Evolutionary conservation across 2,113 vertebrate species (phyloP), one percentile per base, ranked within the genome.

Genomic region (Cyphomyrus plagiostoma): DNA sequence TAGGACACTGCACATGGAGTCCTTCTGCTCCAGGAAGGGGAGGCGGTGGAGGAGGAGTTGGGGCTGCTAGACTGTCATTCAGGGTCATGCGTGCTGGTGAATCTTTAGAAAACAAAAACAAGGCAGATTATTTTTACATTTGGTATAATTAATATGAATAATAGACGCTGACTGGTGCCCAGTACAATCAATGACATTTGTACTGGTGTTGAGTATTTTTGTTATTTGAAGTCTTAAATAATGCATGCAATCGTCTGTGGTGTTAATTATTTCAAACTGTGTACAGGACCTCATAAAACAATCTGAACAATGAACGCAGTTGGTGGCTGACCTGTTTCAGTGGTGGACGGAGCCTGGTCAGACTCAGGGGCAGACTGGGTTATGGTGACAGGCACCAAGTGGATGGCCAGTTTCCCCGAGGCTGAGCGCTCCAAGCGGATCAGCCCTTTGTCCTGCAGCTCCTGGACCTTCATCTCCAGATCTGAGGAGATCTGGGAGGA

Each of bases 371-470:
- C 23, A 1, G 93, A 93, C 86, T 96, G 94, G 0, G 94, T 92
- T 80, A 95, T 92, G 3, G 95, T 94, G 11, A 97, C 94, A 0
- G 97, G 97, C 84, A 98, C 90, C 23, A 99, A 97, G 91, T 98
- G 95, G 89, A 99, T 95, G 91, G 97, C 96, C 48, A 96, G 91
- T 1, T 91, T 93, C 74, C 97, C 97, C 0, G 96, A 97, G 0
- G 96, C 92, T 2, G 94, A 96, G 49, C 96, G 95, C 89, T 95
- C 92, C 92, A 99, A 93, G 2, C 95, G 96, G 92, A 99, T 95
- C 93, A 98, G 91, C 1, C 98, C 98, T 91, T 96, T 96, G 88
- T 97, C 96, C 94, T 98, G 96, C 92, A 99, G 95, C 92, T 98
- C 97, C 58, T 90, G 96, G 91, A 99, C 93, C 91, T 97, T 97